Evolutionary conservation across 1,140 invertebrate species (phyloP).

Genomic region (Amyelois transitella): DNA sequence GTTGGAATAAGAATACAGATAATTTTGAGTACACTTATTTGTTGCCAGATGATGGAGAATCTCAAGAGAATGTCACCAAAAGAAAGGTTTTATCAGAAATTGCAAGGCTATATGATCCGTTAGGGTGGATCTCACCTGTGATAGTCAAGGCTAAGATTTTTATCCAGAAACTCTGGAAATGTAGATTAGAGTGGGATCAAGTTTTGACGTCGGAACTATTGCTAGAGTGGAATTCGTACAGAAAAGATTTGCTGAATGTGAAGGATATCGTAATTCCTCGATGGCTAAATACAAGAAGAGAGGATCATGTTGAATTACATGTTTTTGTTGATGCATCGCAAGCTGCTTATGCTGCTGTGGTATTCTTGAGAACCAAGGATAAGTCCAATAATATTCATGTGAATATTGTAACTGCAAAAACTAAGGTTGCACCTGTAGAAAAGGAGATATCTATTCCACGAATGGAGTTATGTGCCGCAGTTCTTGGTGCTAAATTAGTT

Average conservation of each 20-base stretch:
- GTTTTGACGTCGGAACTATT: conserved; percentile 8
- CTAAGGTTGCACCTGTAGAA: conserved; percentile 30
- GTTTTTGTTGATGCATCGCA: conserved; percentile 17
- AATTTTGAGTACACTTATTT: too few relatives aligned
- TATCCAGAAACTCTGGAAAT: conserved; percentile 37
- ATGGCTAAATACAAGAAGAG: neutral
- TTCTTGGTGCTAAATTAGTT: conserved; percentile 18
- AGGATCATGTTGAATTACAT: conserved; percentile 9
- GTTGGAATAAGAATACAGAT: conserved; percentile 15
- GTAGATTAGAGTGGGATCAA: conserved; percentile 28
- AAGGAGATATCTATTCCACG: conserved; percentile 23
- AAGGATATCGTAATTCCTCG: conserved; percentile 6
- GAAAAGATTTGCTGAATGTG: conserved; percentile 8
- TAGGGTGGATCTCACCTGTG: conserved; percentile 32
- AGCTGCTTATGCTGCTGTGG: conserved; percentile 12
- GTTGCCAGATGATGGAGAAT: neutral
- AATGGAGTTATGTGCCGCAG: conserved; percentile 4
- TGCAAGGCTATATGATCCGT: conserved; percentile 36
- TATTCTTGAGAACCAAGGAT: neutral
- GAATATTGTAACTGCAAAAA: conserved; percentile 21
- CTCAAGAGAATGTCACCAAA: too few relatives aligned
- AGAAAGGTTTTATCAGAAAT: conserved; percentile 26
- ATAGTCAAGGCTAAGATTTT: conserved; percentile 38
- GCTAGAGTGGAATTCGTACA: conserved; percentile 8
- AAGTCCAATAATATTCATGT: neutral